Percentiles rank a stretch among this genome's conserved stretches.
Evolutionary conservation across 2,113 vertebrate genomes (phyloP).

Genomic region (Ailuropoda melanoleuca): DNA sequence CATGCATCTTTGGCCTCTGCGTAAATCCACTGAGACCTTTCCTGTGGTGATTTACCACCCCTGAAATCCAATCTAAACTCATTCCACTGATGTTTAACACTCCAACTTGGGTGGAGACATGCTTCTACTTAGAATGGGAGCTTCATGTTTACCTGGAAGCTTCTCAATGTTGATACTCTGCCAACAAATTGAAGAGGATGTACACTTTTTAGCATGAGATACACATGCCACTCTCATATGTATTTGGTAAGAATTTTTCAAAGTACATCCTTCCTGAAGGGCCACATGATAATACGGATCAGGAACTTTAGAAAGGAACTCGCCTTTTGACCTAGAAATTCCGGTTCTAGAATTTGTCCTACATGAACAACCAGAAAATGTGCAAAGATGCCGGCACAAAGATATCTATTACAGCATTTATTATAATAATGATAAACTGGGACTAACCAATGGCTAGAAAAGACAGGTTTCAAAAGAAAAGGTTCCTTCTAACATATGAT

Average conservation of each 20-base stretch:
- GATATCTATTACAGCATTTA: neutral
- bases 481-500: neutral
- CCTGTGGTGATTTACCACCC: neutral
- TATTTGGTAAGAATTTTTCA: neutral
- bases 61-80: neutral
- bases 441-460: neutral
- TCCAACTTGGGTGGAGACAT: too few relatives aligned
- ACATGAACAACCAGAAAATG: neutral
- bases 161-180: neutral
- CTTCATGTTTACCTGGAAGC: neutral
- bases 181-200: neutral
- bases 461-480: neutral
- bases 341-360: neutral
- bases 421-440: neutral
- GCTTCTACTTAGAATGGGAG: neutral
- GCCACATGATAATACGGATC: neutral
- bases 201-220: neutral
- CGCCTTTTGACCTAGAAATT: neutral
- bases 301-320: neutral
- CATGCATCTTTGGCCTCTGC: neutral
- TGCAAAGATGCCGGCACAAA: neutral
- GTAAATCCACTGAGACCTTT: neutral
- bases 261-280: neutral
- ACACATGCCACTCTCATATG: neutral
- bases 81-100: neutral